Conservation (phyloP, 2,113 vertebrate species). For the Lota lota region DNA sequence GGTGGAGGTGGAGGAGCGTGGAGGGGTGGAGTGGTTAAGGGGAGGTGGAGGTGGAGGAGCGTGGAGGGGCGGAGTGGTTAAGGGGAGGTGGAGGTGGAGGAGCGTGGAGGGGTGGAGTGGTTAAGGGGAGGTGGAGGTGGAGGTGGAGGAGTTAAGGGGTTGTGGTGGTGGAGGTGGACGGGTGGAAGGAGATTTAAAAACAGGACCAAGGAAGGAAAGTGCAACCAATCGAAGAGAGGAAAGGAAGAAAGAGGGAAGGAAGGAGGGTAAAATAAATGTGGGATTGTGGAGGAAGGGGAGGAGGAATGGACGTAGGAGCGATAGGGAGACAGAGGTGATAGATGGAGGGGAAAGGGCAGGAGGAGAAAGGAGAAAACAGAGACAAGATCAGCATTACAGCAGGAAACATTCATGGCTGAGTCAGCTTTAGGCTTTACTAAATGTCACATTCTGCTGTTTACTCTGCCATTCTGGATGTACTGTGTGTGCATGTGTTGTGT, state of each 20-base stretch:
- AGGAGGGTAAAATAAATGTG: neutral
- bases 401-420: neutral
- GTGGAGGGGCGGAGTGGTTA: too few species aligned
- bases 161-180: neutral
- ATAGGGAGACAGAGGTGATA: neutral
- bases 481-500: conserved; percentile 32
- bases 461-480: conserved; percentile 4
- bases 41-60: too few species aligned
- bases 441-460: conserved; percentile 20
- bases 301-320: neutral
- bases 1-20: too few species aligned
- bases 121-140: neutral
- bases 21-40: neutral
- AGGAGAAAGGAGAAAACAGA: neutral
- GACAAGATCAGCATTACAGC: too few species aligned
- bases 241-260: neutral
- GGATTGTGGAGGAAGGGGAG: neutral
- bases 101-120: too few species aligned
- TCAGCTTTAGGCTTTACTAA: conserved; percentile 1
- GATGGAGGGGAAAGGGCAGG: neutral
- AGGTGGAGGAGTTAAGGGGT: neutral
- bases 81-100: too few species aligned
- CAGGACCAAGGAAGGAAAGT: neutral
- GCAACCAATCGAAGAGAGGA: neutral
- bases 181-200: neutral